phyloP scores from a whole-genome alignment of 2,113 vertebrate genomes.

The Tretioscincus oriximinensis region DNA sequence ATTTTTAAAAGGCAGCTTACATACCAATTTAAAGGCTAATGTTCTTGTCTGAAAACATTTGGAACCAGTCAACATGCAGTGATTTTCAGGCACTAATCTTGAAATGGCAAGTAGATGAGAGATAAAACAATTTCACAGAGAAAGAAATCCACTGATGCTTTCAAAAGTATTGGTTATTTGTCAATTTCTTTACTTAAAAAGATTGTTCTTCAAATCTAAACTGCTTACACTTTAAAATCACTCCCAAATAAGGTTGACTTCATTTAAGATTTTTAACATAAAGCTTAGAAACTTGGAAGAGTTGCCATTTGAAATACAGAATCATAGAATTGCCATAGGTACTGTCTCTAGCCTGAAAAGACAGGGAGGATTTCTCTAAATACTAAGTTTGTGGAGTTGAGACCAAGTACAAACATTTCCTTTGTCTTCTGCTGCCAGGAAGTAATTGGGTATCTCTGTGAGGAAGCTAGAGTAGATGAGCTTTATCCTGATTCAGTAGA shows the following conservation, averaged over 20 bases:
- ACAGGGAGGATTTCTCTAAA: no score
- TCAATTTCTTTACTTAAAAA: neutral
- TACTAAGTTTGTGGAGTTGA: no score
- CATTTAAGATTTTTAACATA: neutral
- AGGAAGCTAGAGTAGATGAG: no score
- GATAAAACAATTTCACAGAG: constrained; percentile 28
- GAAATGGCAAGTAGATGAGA: constrained; percentile 57
- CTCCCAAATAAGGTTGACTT: neutral
- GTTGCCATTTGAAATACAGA: no score
- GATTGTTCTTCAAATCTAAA: neutral
- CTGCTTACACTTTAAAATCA: neutral
- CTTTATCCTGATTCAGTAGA: no score
- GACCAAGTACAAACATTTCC: no score
- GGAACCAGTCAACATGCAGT: constrained; percentile 69
- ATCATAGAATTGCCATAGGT: no score
- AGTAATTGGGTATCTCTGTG: no score
- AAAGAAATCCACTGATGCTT: constrained; percentile 45
- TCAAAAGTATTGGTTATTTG: constrained; percentile 39
- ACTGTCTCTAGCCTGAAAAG: no score
- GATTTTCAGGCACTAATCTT: constrained; percentile 61
- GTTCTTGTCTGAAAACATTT: constrained; percentile 71
- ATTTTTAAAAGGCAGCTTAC: constrained; percentile 63
- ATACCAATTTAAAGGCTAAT: constrained; percentile 69
- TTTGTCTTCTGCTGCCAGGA: no score
- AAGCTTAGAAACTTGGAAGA: neutral